Conservation (phyloP, 1,140 invertebrate species). For the Pissodes strobi region DNA sequence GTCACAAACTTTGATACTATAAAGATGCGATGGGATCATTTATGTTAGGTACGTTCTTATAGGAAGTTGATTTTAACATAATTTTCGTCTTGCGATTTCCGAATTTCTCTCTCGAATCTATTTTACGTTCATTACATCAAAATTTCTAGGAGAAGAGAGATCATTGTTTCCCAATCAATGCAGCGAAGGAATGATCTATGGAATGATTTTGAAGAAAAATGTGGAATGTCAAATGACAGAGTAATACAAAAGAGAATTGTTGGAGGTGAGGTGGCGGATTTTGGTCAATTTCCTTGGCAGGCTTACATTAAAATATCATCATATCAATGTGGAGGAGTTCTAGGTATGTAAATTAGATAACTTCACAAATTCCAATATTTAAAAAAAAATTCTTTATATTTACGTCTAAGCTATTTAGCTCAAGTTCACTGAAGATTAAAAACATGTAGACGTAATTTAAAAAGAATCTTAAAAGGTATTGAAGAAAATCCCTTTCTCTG, state of each 20-base stretch:
- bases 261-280: conserved; percentile 69
- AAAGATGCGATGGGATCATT: too few relatives aligned
- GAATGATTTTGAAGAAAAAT: conserved; percentile 42
- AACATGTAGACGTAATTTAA: too few relatives aligned
- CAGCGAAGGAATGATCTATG: conserved; percentile 42
- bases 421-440: neutral
- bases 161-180: conserved; percentile 28
- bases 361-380: too few relatives aligned
- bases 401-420: neutral
- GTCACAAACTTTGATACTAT: too few relatives aligned
- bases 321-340: conserved; percentile 78
- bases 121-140: too few relatives aligned
- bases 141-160: conserved; percentile 32
- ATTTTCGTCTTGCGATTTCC: too few relatives aligned
- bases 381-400: neutral
- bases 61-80: too few relatives aligned
- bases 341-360: conserved; percentile 62
- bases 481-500: too few relatives aligned
- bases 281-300: conserved; percentile 84
- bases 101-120: too few relatives aligned
- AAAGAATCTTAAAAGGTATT: too few relatives aligned
- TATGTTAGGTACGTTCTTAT: too few relatives aligned
- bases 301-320: conserved; percentile 81
- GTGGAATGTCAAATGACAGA: conserved; percentile 51
- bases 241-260: conserved; percentile 77